These are phyloP conservation scores for Pyrgilauda ruficollis DNA, from an alignment of 2,113 vertebrate genomes.

Conservation along the genomic window DNA sequence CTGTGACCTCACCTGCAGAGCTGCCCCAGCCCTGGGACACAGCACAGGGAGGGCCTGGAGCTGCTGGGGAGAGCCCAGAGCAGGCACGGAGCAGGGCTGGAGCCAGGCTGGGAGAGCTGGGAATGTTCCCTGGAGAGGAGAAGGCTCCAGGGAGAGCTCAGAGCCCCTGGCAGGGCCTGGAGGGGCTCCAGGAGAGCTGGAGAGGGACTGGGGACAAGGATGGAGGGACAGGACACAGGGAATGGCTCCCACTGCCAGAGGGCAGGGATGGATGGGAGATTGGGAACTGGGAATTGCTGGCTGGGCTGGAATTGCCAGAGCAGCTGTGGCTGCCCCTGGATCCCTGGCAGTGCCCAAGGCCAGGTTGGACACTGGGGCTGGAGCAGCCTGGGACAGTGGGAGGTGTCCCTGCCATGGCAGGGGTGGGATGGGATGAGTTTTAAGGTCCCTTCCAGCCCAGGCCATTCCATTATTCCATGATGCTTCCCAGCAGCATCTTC, in stretches of 20 bases:
- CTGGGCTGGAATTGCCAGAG: not conserved
- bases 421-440: fast-evolving
- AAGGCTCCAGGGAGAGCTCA: not conserved
- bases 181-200: not conserved
- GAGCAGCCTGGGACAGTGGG: not conserved
- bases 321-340: not conserved
- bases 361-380: not conserved
- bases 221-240: not conserved
- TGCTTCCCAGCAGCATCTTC: not conserved
- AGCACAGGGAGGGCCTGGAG: not conserved
- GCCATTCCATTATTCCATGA: not conserved
- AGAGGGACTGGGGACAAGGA: not conserved
- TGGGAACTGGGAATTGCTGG: not conserved
- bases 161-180: not conserved
- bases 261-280: fast-evolving
- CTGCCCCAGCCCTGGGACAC: not conserved
- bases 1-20: not conserved
- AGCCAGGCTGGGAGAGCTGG: not conserved
- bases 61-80: not conserved
- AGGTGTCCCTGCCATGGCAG: not conserved
- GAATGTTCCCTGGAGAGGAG: not conserved
- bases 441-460: not conserved
- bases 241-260: not conserved
- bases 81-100: not conserved
- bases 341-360: not conserved